Conservation (phyloP, 2,888 invertebrate species). For the Sarcophaga subvicina region DNA sequence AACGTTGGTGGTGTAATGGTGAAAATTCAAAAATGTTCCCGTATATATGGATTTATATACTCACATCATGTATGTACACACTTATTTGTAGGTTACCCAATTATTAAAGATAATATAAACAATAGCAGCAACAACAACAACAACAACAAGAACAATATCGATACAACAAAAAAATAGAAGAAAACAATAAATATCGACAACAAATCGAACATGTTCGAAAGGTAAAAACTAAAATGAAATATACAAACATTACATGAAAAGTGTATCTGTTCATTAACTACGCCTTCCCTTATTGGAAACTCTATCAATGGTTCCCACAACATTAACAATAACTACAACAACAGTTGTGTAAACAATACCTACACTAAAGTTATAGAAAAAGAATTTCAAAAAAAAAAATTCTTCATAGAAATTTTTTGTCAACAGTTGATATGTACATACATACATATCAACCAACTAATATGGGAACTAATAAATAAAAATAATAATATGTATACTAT, state of each 20-base stretch:
- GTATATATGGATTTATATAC: background rate
- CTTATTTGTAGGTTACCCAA: constrained; percentile 5
- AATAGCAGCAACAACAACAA: background rate
- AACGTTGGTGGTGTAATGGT: background rate
- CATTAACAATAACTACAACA: too few species aligned
- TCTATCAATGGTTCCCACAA: constrained; percentile 6
- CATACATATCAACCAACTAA: too few species aligned
- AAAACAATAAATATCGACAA: background rate
- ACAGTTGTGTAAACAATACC: constrained; percentile 28
- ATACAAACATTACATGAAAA: background rate
- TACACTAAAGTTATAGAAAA: background rate
- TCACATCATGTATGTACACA: background rate
- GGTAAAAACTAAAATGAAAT: background rate
- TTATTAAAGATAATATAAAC: constrained; percentile 24
- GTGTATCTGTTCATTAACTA: background rate
- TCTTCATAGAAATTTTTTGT: background rate
- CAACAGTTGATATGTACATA: background rate
- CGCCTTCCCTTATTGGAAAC: constrained; percentile 5
- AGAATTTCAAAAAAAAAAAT: background rate
- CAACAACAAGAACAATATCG: too few species aligned
- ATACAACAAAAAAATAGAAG: background rate
- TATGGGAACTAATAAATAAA: too few species aligned
- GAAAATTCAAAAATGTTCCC: background rate
- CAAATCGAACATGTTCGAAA: background rate
- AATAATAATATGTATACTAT: too few species aligned